Evolutionary conservation across 2,797 vertebrate species (phyloP), one percentile per base, ranked within the genome.

Genomic region (Rhynchotus rufescens): DNA sequence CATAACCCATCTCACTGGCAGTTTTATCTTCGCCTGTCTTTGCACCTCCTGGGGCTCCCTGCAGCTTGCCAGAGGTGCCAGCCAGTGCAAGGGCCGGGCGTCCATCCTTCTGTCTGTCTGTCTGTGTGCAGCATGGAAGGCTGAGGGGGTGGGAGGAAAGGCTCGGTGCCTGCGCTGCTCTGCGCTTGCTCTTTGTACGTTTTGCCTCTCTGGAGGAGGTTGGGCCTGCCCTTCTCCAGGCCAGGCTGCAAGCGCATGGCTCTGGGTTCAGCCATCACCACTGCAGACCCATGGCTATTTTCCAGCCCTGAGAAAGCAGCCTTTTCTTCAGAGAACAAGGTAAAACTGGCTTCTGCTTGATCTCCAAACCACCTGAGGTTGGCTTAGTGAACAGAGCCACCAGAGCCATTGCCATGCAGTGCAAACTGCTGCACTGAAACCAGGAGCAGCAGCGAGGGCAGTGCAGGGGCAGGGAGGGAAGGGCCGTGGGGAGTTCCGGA

Each of bases 191-290:
- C 16, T 15, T 32, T 66, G 32, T 34, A 19, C 2, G 1, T 60
- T 80, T 87, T 85, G 16, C 17, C 4, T 4, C 14, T 80, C 21
- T 65, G 66, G n/a, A 67, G 11, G 15, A 64, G 44, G 17, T n/a
- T 2, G 1, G n/a, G 44, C 47, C 28, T 57, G 34, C 42, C 25
- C 59, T 21, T 15, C 19, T 17, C 62, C 28, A 0, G 4, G 47
- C 4, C 1, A 10, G 47, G 20, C 22, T 1, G 9, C 52, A 10
- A 38, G 28, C 30, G 14, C 0, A 0, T 13, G n/a, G 26, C 28
- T 61, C 1, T 13, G 25, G 49, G 49, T 20, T 54, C 30, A 36
- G 15, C 26, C 52, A 14, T 36, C 10, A 17, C 16, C 30, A 1
- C 14, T 2, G 2, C 47, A 67, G 67, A 61, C 36, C 67, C 78